Evolutionary conservation across 2,113 vertebrate genomes (phyloP).

Genomic region (Sinocyclocheilus anshuiensis): DNA sequence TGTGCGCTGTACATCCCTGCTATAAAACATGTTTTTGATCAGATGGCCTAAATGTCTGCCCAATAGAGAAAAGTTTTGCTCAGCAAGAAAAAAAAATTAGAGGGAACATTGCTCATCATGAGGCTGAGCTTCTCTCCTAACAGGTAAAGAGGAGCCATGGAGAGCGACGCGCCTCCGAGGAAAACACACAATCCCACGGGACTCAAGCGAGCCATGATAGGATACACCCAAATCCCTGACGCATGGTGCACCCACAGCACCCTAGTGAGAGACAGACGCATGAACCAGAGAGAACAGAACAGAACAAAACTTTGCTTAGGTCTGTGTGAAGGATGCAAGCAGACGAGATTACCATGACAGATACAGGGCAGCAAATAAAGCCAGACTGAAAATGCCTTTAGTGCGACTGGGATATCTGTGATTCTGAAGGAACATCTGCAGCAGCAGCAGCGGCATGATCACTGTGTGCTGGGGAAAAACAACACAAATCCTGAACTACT

Average conservation of each 20-base stretch:
- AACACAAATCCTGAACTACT: too few species aligned
- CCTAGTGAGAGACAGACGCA: conserved; percentile 43
- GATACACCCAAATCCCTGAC: conserved; percentile 68
- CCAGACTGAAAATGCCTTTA: too few species aligned
- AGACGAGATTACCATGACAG: background rate
- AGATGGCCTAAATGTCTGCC: too few species aligned
- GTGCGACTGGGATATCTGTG: too few species aligned
- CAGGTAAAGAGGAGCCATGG: conserved; percentile 63
- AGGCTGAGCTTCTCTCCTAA: conserved; percentile 63
- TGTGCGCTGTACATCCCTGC: too few species aligned
- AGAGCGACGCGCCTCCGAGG: conserved; percentile 49
- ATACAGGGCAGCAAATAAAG: too few species aligned
- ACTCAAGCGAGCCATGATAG: conserved; percentile 66
- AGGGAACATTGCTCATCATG: background rate
- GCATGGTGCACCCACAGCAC: conserved; percentile 61
- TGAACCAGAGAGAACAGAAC: background rate
- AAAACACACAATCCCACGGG: conserved; percentile 60
- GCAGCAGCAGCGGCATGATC: too few species aligned
- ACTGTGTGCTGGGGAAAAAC: background rate
- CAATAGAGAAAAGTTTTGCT: too few species aligned
- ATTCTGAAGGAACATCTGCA: too few species aligned
- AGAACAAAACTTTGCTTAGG: too few species aligned
- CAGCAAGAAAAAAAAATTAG: too few species aligned
- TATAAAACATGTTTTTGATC: too few species aligned
- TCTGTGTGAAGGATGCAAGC: background rate